Conservation (phyloP, 2,888 invertebrate genomes). For the Adineta ricciae region DNA sequence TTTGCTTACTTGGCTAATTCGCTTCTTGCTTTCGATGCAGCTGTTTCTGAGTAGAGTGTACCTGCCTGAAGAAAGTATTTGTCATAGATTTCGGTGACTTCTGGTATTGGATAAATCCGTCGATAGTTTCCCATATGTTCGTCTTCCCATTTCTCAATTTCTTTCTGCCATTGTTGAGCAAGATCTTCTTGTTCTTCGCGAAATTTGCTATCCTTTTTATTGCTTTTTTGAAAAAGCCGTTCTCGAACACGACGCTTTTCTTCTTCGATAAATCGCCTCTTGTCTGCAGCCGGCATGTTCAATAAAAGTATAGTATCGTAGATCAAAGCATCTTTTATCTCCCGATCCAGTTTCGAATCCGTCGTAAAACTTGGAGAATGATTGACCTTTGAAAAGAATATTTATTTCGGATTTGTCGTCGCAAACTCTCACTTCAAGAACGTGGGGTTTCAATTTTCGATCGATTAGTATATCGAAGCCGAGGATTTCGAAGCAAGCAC, state of each 20-base stretch:
- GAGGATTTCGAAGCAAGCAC: slow-evolving; percentile 80
- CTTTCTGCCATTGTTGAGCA: slow-evolving; percentile 45
- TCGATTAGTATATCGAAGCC: slow-evolving; percentile 81
- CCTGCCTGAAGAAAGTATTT: slow-evolving; percentile 49
- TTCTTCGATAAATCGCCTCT: slow-evolving; percentile 44
- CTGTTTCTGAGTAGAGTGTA: slow-evolving; percentile 50
- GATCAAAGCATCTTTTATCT: slow-evolving; percentile 68
- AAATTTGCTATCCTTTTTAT: slow-evolving; percentile 38
- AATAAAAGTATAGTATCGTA: slow-evolving; percentile 49
- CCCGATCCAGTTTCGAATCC: slow-evolving; percentile 71
- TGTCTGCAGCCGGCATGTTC: slow-evolving; percentile 49
- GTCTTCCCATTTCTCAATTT: slow-evolving; percentile 46
- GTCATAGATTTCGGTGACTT: slow-evolving; percentile 44
- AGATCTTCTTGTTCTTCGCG: slow-evolving; percentile 47
- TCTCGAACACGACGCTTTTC: slow-evolving; percentile 47
- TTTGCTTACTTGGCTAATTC: slow-evolving; percentile 46
- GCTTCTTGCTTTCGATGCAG: slow-evolving; percentile 47
- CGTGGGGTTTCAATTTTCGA: slow-evolving; percentile 69
- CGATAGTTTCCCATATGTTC: slow-evolving; percentile 48
- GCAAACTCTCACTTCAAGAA: slow-evolving; percentile 62
- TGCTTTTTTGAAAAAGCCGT: slow-evolving; percentile 43
- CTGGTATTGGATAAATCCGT: slow-evolving; percentile 46
- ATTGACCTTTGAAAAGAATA: slow-evolving; percentile 59
- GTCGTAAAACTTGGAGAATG: slow-evolving; percentile 87
- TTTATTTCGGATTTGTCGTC: too few species aligned